phyloP scores from a whole-genome alignment of 2,888 invertebrate genomes.

The Sesia bembeciformis region DNA sequence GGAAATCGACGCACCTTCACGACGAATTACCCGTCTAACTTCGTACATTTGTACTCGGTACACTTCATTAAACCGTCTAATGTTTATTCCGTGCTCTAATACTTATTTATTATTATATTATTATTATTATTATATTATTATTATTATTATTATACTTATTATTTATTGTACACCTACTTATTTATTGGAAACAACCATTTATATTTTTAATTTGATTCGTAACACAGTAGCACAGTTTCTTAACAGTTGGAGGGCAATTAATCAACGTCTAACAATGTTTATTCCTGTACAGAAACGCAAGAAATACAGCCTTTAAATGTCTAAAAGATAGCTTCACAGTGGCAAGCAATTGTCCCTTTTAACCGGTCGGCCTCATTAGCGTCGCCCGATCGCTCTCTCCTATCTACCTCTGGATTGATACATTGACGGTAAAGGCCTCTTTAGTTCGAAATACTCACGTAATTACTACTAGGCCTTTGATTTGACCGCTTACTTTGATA shows the following conservation, averaged over 20 bases:
- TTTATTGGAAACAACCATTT: slow-evolving; percentile 24
- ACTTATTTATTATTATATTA: slow-evolving; percentile 9
- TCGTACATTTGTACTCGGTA: slow-evolving; percentile 30
- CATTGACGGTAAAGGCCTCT: slow-evolving; percentile 56
- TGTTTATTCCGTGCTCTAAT: slow-evolving; percentile 11
- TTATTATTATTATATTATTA: too few species aligned
- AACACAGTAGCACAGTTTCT: slow-evolving; percentile 28
- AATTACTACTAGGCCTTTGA: slow-evolving; percentile 39
- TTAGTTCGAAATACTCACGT: slow-evolving; percentile 37
- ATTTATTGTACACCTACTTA: slow-evolving; percentile 5
- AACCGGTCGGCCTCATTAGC: slow-evolving; percentile 60
- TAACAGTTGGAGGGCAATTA: slow-evolving; percentile 35
- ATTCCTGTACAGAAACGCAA: slow-evolving; percentile 32
- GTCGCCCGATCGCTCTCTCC: slow-evolving; percentile 47
- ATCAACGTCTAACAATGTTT: slow-evolving; percentile 46
- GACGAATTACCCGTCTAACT: slow-evolving; percentile 28
- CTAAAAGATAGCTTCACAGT: slow-evolving; percentile 49
- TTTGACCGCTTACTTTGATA: slow-evolving; percentile 20
- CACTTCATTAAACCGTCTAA: slow-evolving; percentile 35
- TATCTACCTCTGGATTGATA: slow-evolving; percentile 56
- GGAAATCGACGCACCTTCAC: slow-evolving; percentile 31
- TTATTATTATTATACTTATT: too few species aligned
- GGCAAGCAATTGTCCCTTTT: slow-evolving; percentile 57
- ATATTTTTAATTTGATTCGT: slow-evolving; percentile 27
- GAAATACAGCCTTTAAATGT: slow-evolving; percentile 52